phyloP scores from a whole-genome alignment of 1,140 invertebrate species.

The Heliothis virescens region DNA sequence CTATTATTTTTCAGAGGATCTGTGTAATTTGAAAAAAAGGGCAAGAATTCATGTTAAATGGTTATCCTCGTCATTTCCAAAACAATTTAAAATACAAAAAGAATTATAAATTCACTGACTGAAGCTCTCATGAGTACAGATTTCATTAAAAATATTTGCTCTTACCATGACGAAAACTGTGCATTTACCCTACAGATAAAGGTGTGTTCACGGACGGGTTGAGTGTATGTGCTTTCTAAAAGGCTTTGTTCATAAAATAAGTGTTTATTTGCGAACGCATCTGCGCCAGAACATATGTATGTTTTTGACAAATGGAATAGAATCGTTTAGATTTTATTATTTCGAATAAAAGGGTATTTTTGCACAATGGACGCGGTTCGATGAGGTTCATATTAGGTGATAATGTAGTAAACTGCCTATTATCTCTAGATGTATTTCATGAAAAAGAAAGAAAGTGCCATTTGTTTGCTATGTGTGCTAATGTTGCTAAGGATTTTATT shows the following conservation, averaged over 20 bases:
- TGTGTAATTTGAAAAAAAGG: too few relatives aligned
- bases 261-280: constrained; percentile 73
- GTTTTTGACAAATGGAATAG: constrained; percentile 35
- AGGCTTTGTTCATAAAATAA: constrained; percentile 57
- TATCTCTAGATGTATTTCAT: not conserved
- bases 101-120: too few relatives aligned
- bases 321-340: constrained; percentile 12
- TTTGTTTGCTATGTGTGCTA: too few relatives aligned
- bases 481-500: too few relatives aligned
- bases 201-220: constrained; percentile 70
- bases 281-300: constrained; percentile 45
- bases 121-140: too few relatives aligned
- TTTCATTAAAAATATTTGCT: not conserved
- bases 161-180: constrained; percentile 2
- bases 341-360: constrained; percentile 21
- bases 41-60: too few relatives aligned
- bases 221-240: constrained; percentile 56
- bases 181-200: constrained; percentile 63
- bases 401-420: not conserved
- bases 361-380: constrained; percentile 2
- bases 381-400: not conserved
- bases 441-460: not conserved
- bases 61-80: too few relatives aligned
- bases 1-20: too few relatives aligned
- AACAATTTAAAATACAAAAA: too few relatives aligned